Evolutionary conservation across 2,113 vertebrate genomes (phyloP), one percentile per base, ranked within the genome.

Genomic region (Forbesichthys papilliferus): DNA sequence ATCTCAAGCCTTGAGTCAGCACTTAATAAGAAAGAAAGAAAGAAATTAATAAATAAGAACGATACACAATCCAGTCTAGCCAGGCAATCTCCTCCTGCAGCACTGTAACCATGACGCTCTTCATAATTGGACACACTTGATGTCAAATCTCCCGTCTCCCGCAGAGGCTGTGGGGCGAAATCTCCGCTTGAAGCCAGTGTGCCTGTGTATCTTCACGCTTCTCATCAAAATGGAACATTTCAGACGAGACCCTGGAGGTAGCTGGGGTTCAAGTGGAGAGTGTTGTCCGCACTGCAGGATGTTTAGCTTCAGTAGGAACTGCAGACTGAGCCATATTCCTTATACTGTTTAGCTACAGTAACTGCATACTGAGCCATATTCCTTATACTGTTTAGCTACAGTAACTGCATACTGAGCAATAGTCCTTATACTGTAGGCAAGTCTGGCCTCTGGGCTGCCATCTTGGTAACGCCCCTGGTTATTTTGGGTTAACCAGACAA

Each of bases 201-300:
- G 36, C 58, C 67, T 18, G 10, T 33, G 61, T 57, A 59, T 57
- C 56, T 64, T 14, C 34, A 51, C 12, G 48, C 64, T 14, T 64
- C 48, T 76, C 36, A 53, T 68, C 27, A 76, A 36, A 64, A 59
- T 61, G 14, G 69, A 62, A 52, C 59, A 3, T 52, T 72, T 67
- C 51, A 63, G 6, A 79, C 13, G 12, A 51, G 36, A 27, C 62
- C 51, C 71, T 16, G 7, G 13, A 76, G 53, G 20, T 27, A 4
- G 34, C 61, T 10, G 11, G 52, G 42, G 49, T 48, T 42, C 14
- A 16, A 9, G n/a, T 12, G 13, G 13, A 42, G 49, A 13, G 27
- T 36, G 36, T 36, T 52, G 16, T 65, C 13, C 34, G 53, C 27
- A 2, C 12, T 10, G 42, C 27, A 27, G 27, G 27, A 27, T 27